Evolutionary conservation across 2,888 invertebrate genomes (phyloP).

Genomic region (Cerastis leucographa): DNA sequence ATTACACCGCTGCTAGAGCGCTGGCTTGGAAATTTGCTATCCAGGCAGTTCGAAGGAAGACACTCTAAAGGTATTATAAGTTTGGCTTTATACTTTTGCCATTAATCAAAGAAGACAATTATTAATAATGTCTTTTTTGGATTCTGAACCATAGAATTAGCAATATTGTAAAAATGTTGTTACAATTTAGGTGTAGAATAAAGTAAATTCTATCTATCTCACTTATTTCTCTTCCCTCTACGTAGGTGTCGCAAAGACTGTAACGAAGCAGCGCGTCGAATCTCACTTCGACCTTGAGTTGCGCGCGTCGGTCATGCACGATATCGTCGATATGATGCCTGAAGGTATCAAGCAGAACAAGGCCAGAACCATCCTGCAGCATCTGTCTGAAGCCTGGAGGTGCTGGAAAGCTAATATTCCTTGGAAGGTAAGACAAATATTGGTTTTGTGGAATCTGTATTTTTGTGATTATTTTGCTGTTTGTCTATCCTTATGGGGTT

Average conservation of each 20-base stretch:
- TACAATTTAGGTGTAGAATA: too few relatives aligned
- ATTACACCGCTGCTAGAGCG: slow-evolving; percentile 99
- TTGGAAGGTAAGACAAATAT: slow-evolving; percentile 96
- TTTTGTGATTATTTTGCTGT: neutral
- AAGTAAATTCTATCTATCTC: too few relatives aligned
- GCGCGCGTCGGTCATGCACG: slow-evolving; percentile 98
- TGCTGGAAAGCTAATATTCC: slow-evolving; percentile 99
- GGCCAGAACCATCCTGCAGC: slow-evolving; percentile 99
- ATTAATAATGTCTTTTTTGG: too few relatives aligned
- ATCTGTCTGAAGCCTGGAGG: slow-evolving; percentile 99
- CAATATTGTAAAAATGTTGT: too few relatives aligned
- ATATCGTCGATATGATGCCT: slow-evolving; percentile 99
- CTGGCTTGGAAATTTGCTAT: slow-evolving; percentile 99
- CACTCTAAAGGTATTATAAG: slow-evolving; percentile 95
- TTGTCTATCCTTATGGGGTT: neutral
- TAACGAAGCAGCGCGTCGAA: slow-evolving; percentile 99
- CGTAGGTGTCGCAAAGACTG: slow-evolving; percentile 98
- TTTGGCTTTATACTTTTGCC: too few relatives aligned
- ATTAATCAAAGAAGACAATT: too few relatives aligned
- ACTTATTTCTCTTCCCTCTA: neutral
- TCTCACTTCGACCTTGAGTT: slow-evolving; percentile 99
- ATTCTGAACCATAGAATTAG: too few relatives aligned
- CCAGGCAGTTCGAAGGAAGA: slow-evolving; percentile 99
- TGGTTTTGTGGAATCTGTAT: neutral
- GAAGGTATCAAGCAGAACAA: slow-evolving; percentile 99